Base-by-base conservation (phyloP, 1,140 invertebrate genomes). In the Sinonovacula constricta region DNA sequence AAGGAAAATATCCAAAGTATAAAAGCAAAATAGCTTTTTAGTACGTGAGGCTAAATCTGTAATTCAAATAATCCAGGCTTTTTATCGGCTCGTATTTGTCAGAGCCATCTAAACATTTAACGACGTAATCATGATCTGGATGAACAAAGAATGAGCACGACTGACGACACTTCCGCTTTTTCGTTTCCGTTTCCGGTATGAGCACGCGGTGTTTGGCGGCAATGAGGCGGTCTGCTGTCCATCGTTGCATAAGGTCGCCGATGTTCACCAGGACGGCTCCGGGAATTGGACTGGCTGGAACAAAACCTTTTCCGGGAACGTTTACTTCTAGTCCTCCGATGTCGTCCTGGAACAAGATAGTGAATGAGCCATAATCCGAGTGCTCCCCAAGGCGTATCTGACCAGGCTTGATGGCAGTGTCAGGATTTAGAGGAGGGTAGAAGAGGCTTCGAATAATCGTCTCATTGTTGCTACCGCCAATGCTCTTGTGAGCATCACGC, bases 111-210 rank as follows among this genome's bases (percentile, higher is more conserved):
- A 94, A 87, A 49, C 93, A 92, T 57, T 93, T 92, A 51, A 95
- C 89, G 4, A 89, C 80, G 1, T 92, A 91, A 54, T 93, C 90
- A 77, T 93, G 90, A 89, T 95, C 94, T 1, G 95, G 95, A 88
- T 95, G 94, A 76, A 95, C 93, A 90, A 95, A 96, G 91, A 94
- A 95, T 1, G 93, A 95, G 45, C 96, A 93, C 30, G 94, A 95
- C 87, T 95, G 94, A 30, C 94, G 93, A 5, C 93, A 92, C 45
- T 92, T 92, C 0, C 92, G 91, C 56, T 93, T 92, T 15, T 92
- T 91, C 70, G 91, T 92, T 77, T 93, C 92, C 26, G 93, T 93
- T 71, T 94, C 92, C 0, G 95, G 95, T 4, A 95, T 92, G 0
- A 95, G 92, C 1, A 95, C 94, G 4, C 95, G 93, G 86, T 96